A percentile compares a stretch with the other conserved stretches of the same genome.
Evolutionary conservation across 2,113 vertebrate genomes (phyloP).

Genomic region (Peucedramus taeniatus): DNA sequence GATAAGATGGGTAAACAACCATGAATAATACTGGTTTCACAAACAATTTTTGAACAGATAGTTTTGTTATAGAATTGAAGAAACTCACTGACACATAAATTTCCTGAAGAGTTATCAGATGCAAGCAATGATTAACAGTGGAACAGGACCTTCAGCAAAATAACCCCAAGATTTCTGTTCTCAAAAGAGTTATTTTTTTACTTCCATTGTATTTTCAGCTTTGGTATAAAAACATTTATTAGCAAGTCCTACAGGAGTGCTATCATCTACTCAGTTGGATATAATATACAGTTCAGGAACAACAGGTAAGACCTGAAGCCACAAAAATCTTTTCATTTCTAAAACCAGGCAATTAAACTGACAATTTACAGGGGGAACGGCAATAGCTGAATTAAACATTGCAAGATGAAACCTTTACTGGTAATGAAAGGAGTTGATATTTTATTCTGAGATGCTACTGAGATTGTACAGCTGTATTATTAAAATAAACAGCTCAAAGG

Average conservation of each 20-base stretch:
- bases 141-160: neutral
- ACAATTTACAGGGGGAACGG: neutral
- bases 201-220: neutral
- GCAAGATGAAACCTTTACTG: conserved; percentile 49
- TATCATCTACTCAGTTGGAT: conserved; percentile 10
- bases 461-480: conserved; percentile 38
- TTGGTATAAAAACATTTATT: conserved; percentile 14
- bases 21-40: neutral
- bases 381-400: conserved; percentile 47
- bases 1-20: neutral
- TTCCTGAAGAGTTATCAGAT: neutral
- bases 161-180: neutral
- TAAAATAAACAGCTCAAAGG: conserved; percentile 58
- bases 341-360: conserved; percentile 38
- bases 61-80: neutral
- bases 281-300: neutral
- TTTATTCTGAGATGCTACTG: conserved; percentile 4
- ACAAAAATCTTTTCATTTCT: conserved; percentile 35
- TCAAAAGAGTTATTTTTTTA: neutral
- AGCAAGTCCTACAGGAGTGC: neutral
- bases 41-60: neutral
- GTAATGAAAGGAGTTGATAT: conserved; percentile 2
- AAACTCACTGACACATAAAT: neutral
- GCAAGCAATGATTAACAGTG: neutral
- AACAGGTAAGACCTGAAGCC: neutral